These are phyloP conservation scores for Galendromus occidentalis DNA, from an alignment of 1,140 invertebrate species.

Conservation along the genomic window DNA sequence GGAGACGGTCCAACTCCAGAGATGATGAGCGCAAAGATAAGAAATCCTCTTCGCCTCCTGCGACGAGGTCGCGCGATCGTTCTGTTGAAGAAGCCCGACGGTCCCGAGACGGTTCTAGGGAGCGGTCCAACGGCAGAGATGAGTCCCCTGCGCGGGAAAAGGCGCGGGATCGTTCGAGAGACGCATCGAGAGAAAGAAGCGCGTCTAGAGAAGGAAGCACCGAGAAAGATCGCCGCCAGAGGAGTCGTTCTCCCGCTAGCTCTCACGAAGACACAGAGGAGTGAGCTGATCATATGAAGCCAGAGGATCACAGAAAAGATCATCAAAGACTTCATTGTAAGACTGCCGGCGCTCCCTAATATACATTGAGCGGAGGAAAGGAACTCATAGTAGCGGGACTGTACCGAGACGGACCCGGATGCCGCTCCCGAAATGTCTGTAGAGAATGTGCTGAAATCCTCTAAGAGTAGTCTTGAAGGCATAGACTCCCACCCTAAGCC, in stretches of 20 bases:
- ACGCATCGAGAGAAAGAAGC: conserved; percentile 5
- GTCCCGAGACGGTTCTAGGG: not conserved
- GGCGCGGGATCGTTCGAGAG: not conserved
- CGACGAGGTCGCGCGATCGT: not conserved
- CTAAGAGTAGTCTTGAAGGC: too few relatives aligned
- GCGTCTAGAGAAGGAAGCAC: not conserved
- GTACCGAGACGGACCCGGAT: too few relatives aligned
- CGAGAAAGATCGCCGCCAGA: not conserved
- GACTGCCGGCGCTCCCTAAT: too few relatives aligned
- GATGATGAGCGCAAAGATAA: not conserved
- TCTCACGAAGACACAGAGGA: conserved; percentile 1
- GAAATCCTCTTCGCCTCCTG: not conserved
- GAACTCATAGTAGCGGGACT: too few relatives aligned
- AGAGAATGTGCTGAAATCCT: too few relatives aligned
- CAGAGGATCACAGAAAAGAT: too few relatives aligned
- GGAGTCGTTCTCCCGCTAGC: not conserved
- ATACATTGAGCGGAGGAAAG: too few relatives aligned
- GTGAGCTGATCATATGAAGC: too few relatives aligned
- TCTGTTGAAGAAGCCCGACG: not conserved
- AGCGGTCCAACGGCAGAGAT: not conserved
- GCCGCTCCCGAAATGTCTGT: too few relatives aligned
- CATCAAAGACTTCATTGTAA: too few relatives aligned
- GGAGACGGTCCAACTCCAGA: not conserved
- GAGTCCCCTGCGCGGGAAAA: not conserved
- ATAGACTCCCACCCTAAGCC: too few relatives aligned